Percentiles rank a stretch among this genome's conserved stretches.
Conservation (phyloP, 2,113 vertebrate genomes). For the Diglossa brunneiventris region DNA sequence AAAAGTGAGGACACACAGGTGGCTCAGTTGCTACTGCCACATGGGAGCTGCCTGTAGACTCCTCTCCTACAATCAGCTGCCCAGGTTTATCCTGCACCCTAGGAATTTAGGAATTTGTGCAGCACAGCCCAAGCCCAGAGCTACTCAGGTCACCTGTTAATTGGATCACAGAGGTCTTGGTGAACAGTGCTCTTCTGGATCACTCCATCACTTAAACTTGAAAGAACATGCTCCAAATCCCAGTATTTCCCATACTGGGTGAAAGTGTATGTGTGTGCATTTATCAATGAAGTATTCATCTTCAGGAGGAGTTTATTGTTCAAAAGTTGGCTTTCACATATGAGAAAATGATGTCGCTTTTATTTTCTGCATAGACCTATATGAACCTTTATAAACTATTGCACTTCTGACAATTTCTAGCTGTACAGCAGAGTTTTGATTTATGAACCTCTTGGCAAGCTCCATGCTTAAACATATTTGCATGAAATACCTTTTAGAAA, state of each 20-base stretch:
- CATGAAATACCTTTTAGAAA: not conserved
- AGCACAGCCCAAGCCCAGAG: not conserved
- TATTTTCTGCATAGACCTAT: not conserved
- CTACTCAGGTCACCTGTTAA: rapidly evolving
- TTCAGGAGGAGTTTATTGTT: not conserved
- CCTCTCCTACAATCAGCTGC: not conserved
- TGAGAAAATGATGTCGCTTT: not conserved
- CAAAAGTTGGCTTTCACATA: not conserved
- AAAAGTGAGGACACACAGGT: not conserved
- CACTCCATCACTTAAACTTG: not conserved
- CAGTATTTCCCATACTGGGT: not conserved
- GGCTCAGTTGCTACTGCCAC: not conserved
- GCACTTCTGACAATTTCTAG: not conserved
- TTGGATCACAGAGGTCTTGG: not conserved
- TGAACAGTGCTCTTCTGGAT: not conserved
- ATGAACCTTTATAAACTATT: not conserved
- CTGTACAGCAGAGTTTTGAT: not conserved
- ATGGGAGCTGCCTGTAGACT: not conserved
- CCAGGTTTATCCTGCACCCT: not conserved
- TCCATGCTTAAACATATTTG: not conserved
- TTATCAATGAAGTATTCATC: not conserved
- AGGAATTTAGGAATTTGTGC: not conserved
- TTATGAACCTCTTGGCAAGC: not conserved
- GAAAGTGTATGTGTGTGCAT: not conserved
- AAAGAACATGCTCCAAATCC: not conserved